A percentile compares a stretch with the other conserved stretches of the same genome.
These are phyloP conservation scores for Neocrepidodera transversa DNA, from an alignment of 2,888 invertebrate species.

Conservation along the genomic window DNA sequence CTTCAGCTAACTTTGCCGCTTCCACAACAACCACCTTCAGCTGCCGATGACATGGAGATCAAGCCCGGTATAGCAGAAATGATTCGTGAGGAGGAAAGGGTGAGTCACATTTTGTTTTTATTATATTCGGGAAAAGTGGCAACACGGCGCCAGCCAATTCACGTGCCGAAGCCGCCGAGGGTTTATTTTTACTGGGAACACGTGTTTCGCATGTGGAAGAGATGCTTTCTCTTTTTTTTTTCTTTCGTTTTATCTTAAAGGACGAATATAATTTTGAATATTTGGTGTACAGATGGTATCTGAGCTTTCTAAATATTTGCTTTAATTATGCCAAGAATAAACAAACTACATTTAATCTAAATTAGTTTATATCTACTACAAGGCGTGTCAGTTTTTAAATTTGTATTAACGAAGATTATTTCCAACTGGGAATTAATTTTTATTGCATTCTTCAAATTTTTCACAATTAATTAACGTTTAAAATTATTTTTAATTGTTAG, in stretches of 20 bases:
- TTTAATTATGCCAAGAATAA: too few species aligned
- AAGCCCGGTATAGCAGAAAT: constrained; percentile 95
- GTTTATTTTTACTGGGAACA: constrained; percentile 44
- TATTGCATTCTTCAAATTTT: too few species aligned
- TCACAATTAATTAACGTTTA: too few species aligned
- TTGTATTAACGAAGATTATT: too few species aligned
- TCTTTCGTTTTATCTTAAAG: background rate
- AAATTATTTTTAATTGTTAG: too few species aligned
- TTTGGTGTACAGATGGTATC: constrained; percentile 7
- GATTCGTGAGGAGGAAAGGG: constrained; percentile 96
- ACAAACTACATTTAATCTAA: background rate
- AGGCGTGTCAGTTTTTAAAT: too few species aligned
- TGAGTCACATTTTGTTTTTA: constrained; percentile 65
- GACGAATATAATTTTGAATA: background rate
- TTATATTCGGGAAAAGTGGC: constrained; percentile 19
- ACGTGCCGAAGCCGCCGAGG: constrained; percentile 37
- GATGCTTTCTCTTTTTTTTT: constrained; percentile 4
- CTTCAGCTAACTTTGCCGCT: constrained; percentile 45
- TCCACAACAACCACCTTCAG: constrained; percentile 47
- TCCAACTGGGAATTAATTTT: too few species aligned
- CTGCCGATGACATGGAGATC: constrained; percentile 84
- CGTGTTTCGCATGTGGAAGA: constrained; percentile 43
- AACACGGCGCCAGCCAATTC: constrained; percentile 35
- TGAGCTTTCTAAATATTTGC: background rate
- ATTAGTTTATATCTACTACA: background rate